Base-by-base conservation (phyloP, 2,113 vertebrate genomes). In the Plecturocebus donacophilus region DNA sequence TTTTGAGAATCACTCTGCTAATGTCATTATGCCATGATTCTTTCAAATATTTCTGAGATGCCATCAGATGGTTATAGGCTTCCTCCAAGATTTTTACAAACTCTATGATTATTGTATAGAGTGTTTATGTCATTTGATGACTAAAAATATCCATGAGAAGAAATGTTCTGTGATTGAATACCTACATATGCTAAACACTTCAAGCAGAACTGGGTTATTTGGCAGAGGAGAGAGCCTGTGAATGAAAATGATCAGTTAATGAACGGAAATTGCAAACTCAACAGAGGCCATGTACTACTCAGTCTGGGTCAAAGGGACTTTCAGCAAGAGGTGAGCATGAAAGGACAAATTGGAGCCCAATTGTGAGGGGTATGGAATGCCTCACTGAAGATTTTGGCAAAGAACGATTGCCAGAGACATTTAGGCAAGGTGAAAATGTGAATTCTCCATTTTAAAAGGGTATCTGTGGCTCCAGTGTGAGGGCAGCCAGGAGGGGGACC, bases 21-120 rank as follows among this genome's bases (percentile, higher is more conserved):
- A 86, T 96, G 45, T 90, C 68, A 80, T 94, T 87, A 92, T 52
- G 25, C 71, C 54, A 68, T 54, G 25, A 91, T 90, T 83, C 77
- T 93, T 96, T 75, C 93, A 94, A 97, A 86, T 71, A 77, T 92
- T 87, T 95, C 91, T 92, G 75, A 95, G 70, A 92, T 93, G 83
- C 80, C 66, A 83, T 88, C 71, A 84, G 68, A 66, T 80, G 79
- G 81, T 94, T 94, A 70, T 6, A 94, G 38, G 40, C 96, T 87
- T 97, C 68, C 93, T 95, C 54, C 54, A 52, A 80, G 95, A 92
- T 92, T 80, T 68, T 86, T 97, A 45, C 94, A 93, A 97, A 92
- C 58, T 90, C 66, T 77, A 0, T 94, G 91, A 96, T 96, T 84
- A 91, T 93, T 61, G 42, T 84, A 14, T 84, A 68, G 54, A 91